Conservation (phyloP, 1,140 invertebrate species). For the Acromyrmex heyeri region DNA sequence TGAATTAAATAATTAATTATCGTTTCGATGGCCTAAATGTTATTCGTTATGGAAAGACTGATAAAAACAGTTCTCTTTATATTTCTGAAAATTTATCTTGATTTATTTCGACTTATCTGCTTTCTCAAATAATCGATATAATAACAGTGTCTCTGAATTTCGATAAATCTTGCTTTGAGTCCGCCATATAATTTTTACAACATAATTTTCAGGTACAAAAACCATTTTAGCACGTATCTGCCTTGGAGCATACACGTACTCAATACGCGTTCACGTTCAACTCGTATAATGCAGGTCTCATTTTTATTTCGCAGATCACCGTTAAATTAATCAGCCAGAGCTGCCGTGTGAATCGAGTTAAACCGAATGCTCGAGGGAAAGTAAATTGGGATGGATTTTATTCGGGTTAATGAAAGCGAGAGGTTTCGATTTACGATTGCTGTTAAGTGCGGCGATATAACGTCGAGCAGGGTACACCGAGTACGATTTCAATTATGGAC, state of each 20-base stretch:
- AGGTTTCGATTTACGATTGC: slow-evolving; percentile 35
- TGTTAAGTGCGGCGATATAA: slow-evolving; percentile 21
- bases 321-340: slow-evolving; percentile 47
- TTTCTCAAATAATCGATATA: not conserved
- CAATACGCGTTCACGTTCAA: not conserved
- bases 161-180: not conserved
- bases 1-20: slow-evolving; percentile 23
- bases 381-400: slow-evolving; percentile 35
- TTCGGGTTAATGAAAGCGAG: slow-evolving; percentile 29
- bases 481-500: slow-evolving; percentile 13
- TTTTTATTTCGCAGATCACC: slow-evolving; percentile 13
- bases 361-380: not conserved
- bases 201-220: not conserved
- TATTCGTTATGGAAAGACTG: not conserved
- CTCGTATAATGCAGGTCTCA: slow-evolving; percentile 11
- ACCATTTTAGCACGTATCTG: not conserved
- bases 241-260: not conserved
- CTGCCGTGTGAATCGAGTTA: not conserved
- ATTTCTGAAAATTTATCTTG: not conserved
- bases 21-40: not conserved
- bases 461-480: not conserved
- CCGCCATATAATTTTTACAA: slow-evolving; percentile 10
- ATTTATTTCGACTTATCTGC: not conserved
- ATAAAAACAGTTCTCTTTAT: not conserved
- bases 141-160: not conserved